Evolutionary conservation across 2,113 vertebrate species (phyloP), one percentile per base, ranked within the genome.

Genomic region (Mus pahari): DNA sequence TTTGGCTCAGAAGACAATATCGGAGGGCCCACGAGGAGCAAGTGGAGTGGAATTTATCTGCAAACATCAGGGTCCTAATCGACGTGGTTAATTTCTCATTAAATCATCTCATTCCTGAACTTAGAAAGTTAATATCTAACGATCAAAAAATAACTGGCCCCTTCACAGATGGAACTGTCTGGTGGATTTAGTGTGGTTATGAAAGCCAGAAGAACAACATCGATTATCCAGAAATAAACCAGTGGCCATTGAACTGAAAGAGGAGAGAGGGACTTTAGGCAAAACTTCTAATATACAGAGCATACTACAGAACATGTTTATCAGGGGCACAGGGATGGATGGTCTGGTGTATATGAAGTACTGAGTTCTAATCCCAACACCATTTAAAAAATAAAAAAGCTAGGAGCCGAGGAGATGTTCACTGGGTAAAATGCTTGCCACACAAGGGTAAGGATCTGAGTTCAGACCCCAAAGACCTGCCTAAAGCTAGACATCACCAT

Each of bases 81-180:
- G 71, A 87, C 75, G 89, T 26, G n/a, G 87, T 74, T 90, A 86
- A 91, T 94, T 91, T 93, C 87, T 91, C 91, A 64, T 82, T 83
- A 93, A 96, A 42, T 50, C 58, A 31, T 66, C 71, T 60, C 55
- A 50, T 87, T 91, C 26, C 50, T 86, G 66, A 71, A 33, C 66
- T 55, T 33, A 14, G 33, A 82, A 64, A 12, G 36, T 94, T 89
- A 84, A 92, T 75, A 71, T 58, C 53, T n/a, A 60, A 55, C 89
- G 62, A 91, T 73, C 22, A 78, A 84, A 82, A 55, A 89, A 53
- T 77, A 74, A 90, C 84, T 13, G 0, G 53, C 70, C 42, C 73
- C 68, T 88, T 58, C 73, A 70, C 55, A 86, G 96, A 92, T 50
- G 78, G 55, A 96, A 86, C 60, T 39, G 12, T 58, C 36, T 45